Percentiles rank a stretch among this genome's conserved stretches.
Evolutionary conservation across 2,113 vertebrate species (phyloP).

Genomic region (Phasianus colchicus): DNA sequence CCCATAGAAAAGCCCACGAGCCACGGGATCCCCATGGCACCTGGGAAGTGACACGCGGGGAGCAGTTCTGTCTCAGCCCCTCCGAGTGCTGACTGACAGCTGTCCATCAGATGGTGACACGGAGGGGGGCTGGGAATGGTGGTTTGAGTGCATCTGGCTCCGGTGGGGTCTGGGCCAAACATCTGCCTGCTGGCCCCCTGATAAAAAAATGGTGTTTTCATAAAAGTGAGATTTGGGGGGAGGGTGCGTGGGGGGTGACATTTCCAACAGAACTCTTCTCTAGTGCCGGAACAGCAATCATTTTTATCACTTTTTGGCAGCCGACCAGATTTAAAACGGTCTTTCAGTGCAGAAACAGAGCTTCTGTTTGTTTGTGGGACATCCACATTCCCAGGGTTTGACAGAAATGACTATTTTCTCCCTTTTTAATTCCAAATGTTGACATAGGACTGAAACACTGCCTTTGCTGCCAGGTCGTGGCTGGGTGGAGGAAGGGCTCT

Average conservation of each 20-base stretch:
- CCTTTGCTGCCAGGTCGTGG: background rate
- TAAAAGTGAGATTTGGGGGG: constrained; percentile 37
- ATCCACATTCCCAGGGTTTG: constrained; percentile 47
- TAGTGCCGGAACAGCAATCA: constrained; percentile 51
- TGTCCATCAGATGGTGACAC: background rate
- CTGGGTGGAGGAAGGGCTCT: background rate
- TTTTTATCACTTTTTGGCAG: constrained; percentile 69
- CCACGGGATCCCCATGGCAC: background rate
- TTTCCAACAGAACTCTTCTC: constrained; percentile 50
- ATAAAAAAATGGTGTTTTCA: constrained; percentile 46
- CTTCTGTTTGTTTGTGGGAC: constrained; percentile 56
- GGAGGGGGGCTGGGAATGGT: background rate
- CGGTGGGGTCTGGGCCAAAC: background rate
- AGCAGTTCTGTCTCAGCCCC: background rate
- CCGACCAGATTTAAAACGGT: constrained; percentile 38
- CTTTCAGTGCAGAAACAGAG: constrained; percentile 66
- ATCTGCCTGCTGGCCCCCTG: background rate
- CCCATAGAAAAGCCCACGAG: background rate
- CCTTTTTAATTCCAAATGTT: constrained; percentile 58
- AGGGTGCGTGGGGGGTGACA: background rate
- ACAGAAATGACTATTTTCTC: constrained; percentile 33
- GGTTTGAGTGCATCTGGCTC: background rate
- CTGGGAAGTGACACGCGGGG: background rate
- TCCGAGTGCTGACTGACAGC: background rate
- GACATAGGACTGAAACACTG: constrained; percentile 46